Evolutionary conservation across 2,113 vertebrate genomes (phyloP), one percentile per base, ranked within the genome.

Genomic region (Muntiacus muntjak): DNA sequence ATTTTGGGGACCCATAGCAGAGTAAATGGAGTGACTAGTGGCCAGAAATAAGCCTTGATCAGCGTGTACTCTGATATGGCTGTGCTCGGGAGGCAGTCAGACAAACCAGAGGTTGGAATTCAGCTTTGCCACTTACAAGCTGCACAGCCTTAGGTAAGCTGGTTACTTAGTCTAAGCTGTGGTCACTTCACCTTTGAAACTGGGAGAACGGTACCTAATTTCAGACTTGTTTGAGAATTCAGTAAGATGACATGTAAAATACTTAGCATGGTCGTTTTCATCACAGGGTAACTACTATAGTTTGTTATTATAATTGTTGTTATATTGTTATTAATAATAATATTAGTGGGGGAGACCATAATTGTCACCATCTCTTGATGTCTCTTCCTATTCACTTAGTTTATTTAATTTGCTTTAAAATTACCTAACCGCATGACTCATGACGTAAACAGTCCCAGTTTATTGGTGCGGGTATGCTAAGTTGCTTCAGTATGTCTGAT

Each of bases 1-100:
- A 8, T 11, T 74, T 6, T 6, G 7, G 1, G n/a, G 12, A 4
- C 8, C 40, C 4, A 23, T 2, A 15, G 6, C 33, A 86, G 23
- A 15, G 16, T 64, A 23, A 43, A 36, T 50, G 28, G 45, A 43
- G 5, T 26, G 23, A 6, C 81, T 86, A 4, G 1, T 0, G 2
- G 8, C 33, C 30, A 76, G 21, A 45, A 52, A 40, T 17, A 6
- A 95, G 7, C 7, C 12, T 28, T 36, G 11, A 14, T 33, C 26
- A 36, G 36, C 10, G 71, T 1, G 33, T 7, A 28, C 9, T 79
- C 9, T 21, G 12, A 64, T 10, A 67, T 25, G 2, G 12, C 25
- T 83, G 5, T 21, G 3, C 2, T 52, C 57, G 11, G 8, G 30
- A 62, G 45, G 11, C 7, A 55, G 54, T 4, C 6, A 74, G 45